Base-by-base conservation (phyloP, 2,113 vertebrate genomes). In the Chamaetylas fuelleborni region DNA sequence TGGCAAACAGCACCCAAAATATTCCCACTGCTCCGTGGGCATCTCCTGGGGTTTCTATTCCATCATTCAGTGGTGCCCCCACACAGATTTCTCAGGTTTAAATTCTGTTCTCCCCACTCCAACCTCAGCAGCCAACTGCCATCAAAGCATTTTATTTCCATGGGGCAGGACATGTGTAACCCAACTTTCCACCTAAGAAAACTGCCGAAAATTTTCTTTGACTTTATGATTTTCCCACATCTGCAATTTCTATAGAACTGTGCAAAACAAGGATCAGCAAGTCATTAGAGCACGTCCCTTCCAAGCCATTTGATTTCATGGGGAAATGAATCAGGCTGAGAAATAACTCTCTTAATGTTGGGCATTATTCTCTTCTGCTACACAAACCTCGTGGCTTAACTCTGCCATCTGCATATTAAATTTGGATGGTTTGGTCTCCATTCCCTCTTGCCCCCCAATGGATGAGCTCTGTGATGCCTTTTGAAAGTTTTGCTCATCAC, bases 331-430 rank as follows among this genome's bases (percentile, higher is more conserved):
- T 77, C 87, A 88, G 61, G 56, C 24, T 80, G 73, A 80, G 54
- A 87, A 89, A 70, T 45, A 73, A 73, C 72, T 91, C n/a, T 70
- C 48, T 66, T 74, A 81, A 50, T 12, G 50, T 22, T 47, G 71
- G 90, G 36, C 60, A 76, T 71, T 25, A 51, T 82, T 95, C 67
- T 90, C 92, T 87, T 95, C 90, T 88, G 92, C 93, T 61, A 31
- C 61, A 86, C 93, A 87, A 66, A 88, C 38, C 33, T 2, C 15
- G 14, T 36, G 45, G 28, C 57, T 73, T 34, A 38, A 26, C 47
- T 64, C 67, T 81, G 40, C 86, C 86, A 85, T 78, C 58, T 89
- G 86, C 92, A 76, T 50, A 8, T 67, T 57, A 20, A 91, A 89
- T 8, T 42, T 20, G 26, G 25, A 7, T 61, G 69, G n/a, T 76